Evolutionary conservation across 2,113 vertebrate genomes (phyloP), one percentile per base, ranked within the genome.

Genomic region (Xerus inauris): DNA sequence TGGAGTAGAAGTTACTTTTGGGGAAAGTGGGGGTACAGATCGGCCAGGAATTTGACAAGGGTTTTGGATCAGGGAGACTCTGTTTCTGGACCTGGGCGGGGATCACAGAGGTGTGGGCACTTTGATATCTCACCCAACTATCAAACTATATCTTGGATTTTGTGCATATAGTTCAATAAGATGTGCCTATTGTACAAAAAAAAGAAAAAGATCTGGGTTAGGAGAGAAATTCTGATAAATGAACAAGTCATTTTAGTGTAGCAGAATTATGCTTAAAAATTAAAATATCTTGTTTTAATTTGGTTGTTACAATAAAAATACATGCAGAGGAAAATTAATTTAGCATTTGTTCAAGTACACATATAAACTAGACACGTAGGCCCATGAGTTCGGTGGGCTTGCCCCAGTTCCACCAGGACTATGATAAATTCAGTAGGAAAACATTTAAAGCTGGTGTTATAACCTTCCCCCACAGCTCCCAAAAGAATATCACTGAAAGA

Each of bases 241-340:
- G 24, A 85, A 65, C 77, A 92, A 42, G 72, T 65, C 73, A 82
- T 86, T 86, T 86, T 51, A 79, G 28, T 85, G 35, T 77, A 30
- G 28, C 57, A 67, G 40, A 80, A 67, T 59, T 38, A 62, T 71
- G 69, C 24, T 59, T 76, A 86, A 62, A 38, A 19, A 35, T 71
- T 54, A 6, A 9, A 89, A 84, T 24, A 54, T 87, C 19, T 87
- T 87, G 32, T 72, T 95, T 88, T 89, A 67, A 88, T 91, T 73
- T 87, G 62, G 28, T 73, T 73, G 4, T 80, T 75, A 89, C 4
- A 79, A 73, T 65, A 72, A 89, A 73, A 89, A 79, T 79, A 87
- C 80, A 54, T 2, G 51, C 49, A 51, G 28, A 7, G 40, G 24
- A 64, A 67, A 94, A 72, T 19, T 42, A 77, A 73, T 67, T 65